Percentiles rank a stretch among this genome's conserved stretches.
phyloP scores from a whole-genome alignment of 2,113 vertebrate genomes.

The Ailurus styani region DNA sequence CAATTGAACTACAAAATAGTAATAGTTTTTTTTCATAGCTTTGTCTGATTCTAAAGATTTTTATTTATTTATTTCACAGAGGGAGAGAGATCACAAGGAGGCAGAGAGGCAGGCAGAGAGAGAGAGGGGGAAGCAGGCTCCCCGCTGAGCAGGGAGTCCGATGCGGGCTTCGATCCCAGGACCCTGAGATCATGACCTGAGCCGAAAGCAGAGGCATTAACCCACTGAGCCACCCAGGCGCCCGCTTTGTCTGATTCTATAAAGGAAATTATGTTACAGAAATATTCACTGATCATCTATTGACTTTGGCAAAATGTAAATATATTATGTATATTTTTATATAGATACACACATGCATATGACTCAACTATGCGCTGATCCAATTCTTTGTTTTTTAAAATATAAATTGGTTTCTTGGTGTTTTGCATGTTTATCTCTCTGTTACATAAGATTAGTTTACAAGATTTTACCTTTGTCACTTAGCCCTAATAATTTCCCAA shows the following conservation, averaged over 20 bases:
- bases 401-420: slow-evolving; percentile 21
- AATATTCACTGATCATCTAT: slow-evolving; percentile 18
- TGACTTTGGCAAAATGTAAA: slow-evolving; percentile 18
- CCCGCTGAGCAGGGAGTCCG: no score
- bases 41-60: slow-evolving; percentile 21
- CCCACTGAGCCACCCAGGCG: no score
- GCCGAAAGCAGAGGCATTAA: no score
- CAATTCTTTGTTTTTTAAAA: slow-evolving; percentile 4
- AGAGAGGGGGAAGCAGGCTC: no score
- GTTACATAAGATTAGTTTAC: slow-evolving; percentile 39
- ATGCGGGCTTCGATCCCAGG: no score
- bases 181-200: no score
- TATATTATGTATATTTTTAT: neutral
- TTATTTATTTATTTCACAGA: no score
- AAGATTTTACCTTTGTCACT: slow-evolving; percentile 10
- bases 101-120: no score
- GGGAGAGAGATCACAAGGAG: no score
- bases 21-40: slow-evolving; percentile 54
- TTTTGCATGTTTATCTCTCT: neutral
- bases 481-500: neutral
- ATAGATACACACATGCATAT: neutral
- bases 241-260: slow-evolving; percentile 13
- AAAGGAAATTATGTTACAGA: slow-evolving; percentile 40
- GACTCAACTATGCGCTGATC: neutral
- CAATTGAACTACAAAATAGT: slow-evolving; percentile 30